Base-by-base conservation (phyloP, 2,888 invertebrate genomes). In the Lasioglossum morio region DNA sequence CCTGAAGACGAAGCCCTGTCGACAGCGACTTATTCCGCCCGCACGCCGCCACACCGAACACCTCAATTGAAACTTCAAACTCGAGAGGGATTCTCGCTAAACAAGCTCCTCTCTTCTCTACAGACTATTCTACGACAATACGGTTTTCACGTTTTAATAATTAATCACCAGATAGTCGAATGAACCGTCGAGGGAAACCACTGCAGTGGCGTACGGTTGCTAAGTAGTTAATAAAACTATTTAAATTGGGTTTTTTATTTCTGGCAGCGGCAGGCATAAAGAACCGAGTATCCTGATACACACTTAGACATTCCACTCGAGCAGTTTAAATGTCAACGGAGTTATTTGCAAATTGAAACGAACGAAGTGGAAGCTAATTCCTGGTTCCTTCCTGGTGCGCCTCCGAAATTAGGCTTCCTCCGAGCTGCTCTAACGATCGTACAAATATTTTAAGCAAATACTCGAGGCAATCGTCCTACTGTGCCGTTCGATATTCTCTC, bases 1-100 rank as follows among this genome's bases (percentile, higher is more conserved):
- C 63, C 81, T 66, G 63, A 83, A 76, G 74, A 72, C 77, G 84
- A 57, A 27, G 14, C 12, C 69, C 37, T 69, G 69, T 37, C 70
- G 23, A 60, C 73, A 30, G 43, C 60, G 48, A 74, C 69, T 77
- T 30, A 74, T 78, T 77, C 77, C 34, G 53, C 75, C 72, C 63
- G 30, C 40, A 48, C 48, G 60, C 30, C 30, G 30, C 30, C 63
- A 63, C 19, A 2, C 19, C 0, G 63, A 30, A 27, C 63, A 30
- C 63, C 63, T 8, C 37, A 69, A 69, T 37, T 23, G 37, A 37
- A 69, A 23, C 69, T 69, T 69, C 69, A 69, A 10, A 10, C 10
- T 37, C 34, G 23, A 37, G 69, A 37, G 69, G 37, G 37, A 23
- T 69, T 37, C 37, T 69, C 12, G 10, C 23, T 34, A 19, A 23